Evolutionary conservation across 2,113 vertebrate species (phyloP).

Genomic region (Varanus komodoensis): DNA sequence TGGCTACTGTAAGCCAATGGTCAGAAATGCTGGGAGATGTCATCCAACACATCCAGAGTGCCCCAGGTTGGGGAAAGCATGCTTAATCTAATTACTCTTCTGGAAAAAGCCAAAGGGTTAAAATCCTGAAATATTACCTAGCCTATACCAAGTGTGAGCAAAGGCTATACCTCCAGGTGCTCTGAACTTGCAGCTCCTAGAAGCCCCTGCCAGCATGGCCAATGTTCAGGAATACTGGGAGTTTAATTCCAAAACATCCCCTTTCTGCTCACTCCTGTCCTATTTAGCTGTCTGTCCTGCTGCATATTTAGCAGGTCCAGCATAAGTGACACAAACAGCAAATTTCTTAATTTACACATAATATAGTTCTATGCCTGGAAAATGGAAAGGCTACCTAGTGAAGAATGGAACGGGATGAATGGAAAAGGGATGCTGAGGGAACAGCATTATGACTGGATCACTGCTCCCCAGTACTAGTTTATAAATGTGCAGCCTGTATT

Average conservation of each 20-base stretch:
- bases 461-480: neutral
- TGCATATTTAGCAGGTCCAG: neutral
- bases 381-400: neutral
- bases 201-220: too few species aligned
- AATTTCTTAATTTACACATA: neutral
- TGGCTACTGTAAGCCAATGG: too few species aligned
- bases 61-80: too few species aligned
- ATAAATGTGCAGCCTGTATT: neutral
- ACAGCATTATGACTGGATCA: neutral
- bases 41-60: too few species aligned
- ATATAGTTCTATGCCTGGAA: neutral
- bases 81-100: too few species aligned
- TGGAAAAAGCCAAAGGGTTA: neutral
- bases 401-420: neutral
- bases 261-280: too few species aligned
- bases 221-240: too few species aligned
- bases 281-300: neutral
- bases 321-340: neutral
- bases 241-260: too few species aligned
- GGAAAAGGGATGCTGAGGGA: neutral
- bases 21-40: too few species aligned
- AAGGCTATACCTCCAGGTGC: too few species aligned
- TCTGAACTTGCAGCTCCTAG: too few species aligned
- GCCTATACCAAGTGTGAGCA: too few species aligned
- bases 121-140: neutral